Percentiles rank a stretch among this genome's conserved stretches.
phyloP scores from a whole-genome alignment of 2,113 vertebrate genomes.

The Corythornis cristatus region DNA sequence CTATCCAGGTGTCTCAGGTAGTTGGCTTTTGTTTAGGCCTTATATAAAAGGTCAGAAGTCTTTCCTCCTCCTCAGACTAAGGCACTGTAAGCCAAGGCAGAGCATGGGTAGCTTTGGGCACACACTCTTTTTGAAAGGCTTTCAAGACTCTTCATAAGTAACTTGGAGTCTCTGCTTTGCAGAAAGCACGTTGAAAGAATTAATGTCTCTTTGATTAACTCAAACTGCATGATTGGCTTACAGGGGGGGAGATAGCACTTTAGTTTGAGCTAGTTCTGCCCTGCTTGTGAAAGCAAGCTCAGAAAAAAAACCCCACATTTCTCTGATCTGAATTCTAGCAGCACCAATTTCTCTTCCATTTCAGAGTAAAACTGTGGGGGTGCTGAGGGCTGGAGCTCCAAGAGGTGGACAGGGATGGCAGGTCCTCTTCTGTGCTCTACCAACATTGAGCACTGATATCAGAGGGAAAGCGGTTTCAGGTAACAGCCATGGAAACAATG shows the following conservation, averaged over 20 bases:
- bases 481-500: background rate
- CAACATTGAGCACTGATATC: background rate
- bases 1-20: background rate
- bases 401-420: background rate
- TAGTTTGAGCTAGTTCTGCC: background rate
- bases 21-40: background rate
- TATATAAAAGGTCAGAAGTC: background rate
- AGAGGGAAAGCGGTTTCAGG: rapidly evolving
- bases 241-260: background rate
- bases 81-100: background rate
- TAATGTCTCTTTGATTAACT: background rate
- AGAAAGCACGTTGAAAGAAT: background rate
- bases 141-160: background rate
- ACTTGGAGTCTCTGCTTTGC: background rate
- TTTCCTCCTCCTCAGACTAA: background rate
- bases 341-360: background rate
- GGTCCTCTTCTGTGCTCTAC: background rate
- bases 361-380: background rate
- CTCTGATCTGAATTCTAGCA: background rate
- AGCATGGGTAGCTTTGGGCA: background rate
- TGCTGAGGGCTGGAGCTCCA: background rate
- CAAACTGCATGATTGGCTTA: background rate
- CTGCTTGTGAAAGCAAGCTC: background rate
- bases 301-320: rapidly evolving
- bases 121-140: background rate